phyloP scores from a whole-genome alignment of 2,797 vertebrate species.

The Pachyuromys duprasi region DNA sequence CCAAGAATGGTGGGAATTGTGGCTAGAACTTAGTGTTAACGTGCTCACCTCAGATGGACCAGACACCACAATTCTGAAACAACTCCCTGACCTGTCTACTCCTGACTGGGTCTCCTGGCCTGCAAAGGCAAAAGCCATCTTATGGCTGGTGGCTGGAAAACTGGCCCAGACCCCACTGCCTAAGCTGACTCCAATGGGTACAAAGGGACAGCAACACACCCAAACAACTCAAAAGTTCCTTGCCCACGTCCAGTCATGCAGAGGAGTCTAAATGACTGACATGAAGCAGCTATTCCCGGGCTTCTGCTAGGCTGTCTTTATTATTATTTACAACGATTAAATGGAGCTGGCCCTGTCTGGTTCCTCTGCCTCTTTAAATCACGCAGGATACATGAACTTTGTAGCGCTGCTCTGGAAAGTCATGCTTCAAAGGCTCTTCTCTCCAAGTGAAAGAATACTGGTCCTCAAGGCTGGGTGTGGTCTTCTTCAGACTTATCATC shows the following conservation, averaged over 20 bases:
- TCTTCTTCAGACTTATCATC: not conserved
- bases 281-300: not conserved
- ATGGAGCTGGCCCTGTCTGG: not conserved
- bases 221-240: not conserved
- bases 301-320: not conserved
- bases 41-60: slow-evolving; percentile 4
- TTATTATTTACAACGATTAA: not conserved
- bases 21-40: slow-evolving; percentile 13
- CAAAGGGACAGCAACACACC: not conserved
- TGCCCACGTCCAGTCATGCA: not conserved
- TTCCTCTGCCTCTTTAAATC: slow-evolving; percentile 38
- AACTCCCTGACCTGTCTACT: not conserved
- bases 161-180: not conserved
- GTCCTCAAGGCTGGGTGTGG: not conserved
- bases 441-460: slow-evolving; percentile 5
- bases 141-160: slow-evolving; percentile 7
- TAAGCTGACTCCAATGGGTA: not conserved
- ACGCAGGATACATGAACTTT: not conserved
- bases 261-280: not conserved
- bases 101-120: not conserved
- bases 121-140: not conserved
- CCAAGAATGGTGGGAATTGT: not conserved
- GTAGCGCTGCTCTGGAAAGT: not conserved
- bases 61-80: not conserved
- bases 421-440: slow-evolving; percentile 4